Conservation (phyloP, 2,888 invertebrate genomes). For the Hermodice carunculata region DNA sequence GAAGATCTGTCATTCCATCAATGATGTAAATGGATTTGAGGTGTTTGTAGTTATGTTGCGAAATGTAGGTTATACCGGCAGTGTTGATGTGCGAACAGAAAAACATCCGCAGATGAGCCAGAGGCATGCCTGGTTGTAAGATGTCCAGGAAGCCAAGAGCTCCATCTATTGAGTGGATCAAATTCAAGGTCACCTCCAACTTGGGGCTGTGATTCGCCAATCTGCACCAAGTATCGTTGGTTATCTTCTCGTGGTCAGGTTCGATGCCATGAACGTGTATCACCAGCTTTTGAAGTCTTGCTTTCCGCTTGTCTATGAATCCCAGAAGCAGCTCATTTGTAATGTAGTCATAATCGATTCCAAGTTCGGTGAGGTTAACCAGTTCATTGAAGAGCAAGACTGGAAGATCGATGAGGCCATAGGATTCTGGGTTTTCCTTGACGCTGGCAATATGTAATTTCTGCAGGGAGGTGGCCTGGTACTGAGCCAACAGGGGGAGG, state of each 20-base stretch:
- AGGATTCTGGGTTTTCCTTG: constrained; percentile 80
- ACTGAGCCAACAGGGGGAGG: constrained; percentile 69
- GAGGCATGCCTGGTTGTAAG: constrained; percentile 79
- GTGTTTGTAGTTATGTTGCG: constrained; percentile 66
- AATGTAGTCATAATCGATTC: constrained; percentile 71
- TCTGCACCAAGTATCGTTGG: constrained; percentile 77
- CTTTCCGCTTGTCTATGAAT: constrained; percentile 47
- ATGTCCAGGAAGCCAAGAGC: constrained; percentile 75
- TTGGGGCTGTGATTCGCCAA: constrained; percentile 73
- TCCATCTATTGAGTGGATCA: constrained; percentile 80
- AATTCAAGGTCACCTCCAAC: constrained; percentile 75
- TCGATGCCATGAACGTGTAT: constrained; percentile 81
- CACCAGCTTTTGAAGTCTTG: constrained; percentile 72
- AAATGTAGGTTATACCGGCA: constrained; percentile 74
- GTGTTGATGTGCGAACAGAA: constrained; percentile 79
- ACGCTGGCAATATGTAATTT: constrained; percentile 80
- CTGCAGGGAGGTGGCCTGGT: constrained; percentile 74
- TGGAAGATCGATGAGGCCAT: constrained; percentile 75
- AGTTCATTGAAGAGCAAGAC: constrained; percentile 75
- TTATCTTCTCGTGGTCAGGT: constrained; percentile 76
- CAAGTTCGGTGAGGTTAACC: constrained; percentile 74
- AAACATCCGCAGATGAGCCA: constrained; percentile 80
- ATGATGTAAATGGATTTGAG: constrained; percentile 76
- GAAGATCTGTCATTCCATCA: constrained; percentile 71
- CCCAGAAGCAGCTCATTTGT: constrained; percentile 56